Evolutionary conservation across 2,797 vertebrate species (phyloP).

Genomic region (Macropus fuliginosus): DNA sequence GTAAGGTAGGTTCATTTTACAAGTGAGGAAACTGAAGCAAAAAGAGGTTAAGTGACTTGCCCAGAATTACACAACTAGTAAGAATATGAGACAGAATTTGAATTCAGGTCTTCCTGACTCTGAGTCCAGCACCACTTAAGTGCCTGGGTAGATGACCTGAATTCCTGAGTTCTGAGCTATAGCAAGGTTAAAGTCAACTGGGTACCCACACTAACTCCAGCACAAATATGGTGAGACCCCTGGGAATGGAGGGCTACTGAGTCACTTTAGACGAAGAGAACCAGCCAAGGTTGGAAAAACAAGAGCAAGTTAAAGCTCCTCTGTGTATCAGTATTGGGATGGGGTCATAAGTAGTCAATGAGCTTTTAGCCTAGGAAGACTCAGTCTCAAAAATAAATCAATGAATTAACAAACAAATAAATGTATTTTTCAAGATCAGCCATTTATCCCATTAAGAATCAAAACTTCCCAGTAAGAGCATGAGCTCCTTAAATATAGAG

Average conservation of each 20-base stretch:
- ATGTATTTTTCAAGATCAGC: neutral
- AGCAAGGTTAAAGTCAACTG: neutral
- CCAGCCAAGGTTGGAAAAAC: neutral
- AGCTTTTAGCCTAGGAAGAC: neutral
- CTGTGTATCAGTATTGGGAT: neutral
- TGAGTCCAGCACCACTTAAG: too few species aligned
- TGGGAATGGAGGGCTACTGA: neutral
- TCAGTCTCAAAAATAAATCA: neutral
- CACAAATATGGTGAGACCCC: neutral
- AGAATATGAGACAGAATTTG: too few species aligned
- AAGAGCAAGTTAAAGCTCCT: neutral
- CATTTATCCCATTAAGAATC: neutral
- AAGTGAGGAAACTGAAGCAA: too few species aligned
- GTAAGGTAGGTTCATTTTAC: too few species aligned
- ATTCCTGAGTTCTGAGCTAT: neutral
- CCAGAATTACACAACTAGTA: too few species aligned
- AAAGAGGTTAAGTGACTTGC: too few species aligned
- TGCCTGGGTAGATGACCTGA: too few species aligned
- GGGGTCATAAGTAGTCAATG: neutral
- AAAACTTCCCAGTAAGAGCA: neutral
- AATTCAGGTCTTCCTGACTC: too few species aligned
- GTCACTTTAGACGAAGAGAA: neutral
- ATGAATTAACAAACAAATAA: neutral
- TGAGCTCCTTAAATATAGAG: neutral
- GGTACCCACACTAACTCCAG: neutral